Evolutionary conservation across 2,797 vertebrate species (phyloP).

Genomic region (Anguilla anguilla): DNA sequence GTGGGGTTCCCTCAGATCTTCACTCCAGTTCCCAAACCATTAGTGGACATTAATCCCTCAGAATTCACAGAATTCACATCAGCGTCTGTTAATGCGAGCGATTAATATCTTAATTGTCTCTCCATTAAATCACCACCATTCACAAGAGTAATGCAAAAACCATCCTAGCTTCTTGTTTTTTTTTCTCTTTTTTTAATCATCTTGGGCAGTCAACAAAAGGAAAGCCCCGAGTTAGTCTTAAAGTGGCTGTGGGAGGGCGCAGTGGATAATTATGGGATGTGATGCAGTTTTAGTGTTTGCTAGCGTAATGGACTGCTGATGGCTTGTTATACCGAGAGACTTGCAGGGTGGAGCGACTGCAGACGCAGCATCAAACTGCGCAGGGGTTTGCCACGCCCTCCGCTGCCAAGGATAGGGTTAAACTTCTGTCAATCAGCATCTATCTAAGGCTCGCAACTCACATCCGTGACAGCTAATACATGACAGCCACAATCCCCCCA

Average conservation of each 20-base stretch:
- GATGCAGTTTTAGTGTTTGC: neutral
- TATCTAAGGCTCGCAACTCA: neutral
- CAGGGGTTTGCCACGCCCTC: neutral
- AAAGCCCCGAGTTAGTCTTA: neutral
- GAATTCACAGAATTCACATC: neutral
- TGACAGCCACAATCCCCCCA: neutral
- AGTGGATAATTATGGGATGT: neutral
- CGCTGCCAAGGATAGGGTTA: neutral
- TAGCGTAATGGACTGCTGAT: neutral
- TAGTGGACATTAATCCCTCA: neutral
- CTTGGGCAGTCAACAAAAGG: neutral
- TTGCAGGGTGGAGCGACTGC: neutral
- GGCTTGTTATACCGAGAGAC: neutral
- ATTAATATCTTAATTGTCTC: conserved; percentile 9
- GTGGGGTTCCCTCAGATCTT: neutral
- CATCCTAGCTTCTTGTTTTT: neutral
- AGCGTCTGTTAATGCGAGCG: neutral
- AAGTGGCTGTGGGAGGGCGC: neutral
- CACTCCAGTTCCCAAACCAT: neutral
- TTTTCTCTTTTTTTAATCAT: conserved; percentile 12
- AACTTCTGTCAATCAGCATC: neutral
- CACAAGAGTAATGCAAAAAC: conserved; percentile 4
- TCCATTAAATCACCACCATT: conserved; percentile 12
- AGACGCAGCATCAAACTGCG: neutral
- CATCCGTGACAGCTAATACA: neutral